phyloP scores from a whole-genome alignment of 2,797 vertebrate species.

The Artibeus lituratus region DNA sequence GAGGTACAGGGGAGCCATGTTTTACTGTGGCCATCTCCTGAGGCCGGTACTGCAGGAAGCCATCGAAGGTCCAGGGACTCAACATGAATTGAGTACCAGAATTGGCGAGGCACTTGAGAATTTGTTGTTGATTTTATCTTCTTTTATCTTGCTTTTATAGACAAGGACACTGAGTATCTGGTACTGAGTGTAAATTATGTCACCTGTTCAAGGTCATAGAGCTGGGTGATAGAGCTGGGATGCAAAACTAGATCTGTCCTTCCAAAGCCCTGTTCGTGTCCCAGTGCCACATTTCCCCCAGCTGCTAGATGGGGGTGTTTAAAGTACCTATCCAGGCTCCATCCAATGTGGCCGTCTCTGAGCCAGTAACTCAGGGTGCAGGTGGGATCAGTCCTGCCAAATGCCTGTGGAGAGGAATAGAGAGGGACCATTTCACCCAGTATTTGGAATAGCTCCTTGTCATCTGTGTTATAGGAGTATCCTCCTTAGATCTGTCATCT shows the following conservation, averaged over 20 bases:
- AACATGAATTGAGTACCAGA: no score
- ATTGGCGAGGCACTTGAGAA: neutral
- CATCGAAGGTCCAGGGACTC: neutral
- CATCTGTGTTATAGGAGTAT: neutral
- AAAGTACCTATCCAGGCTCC: neutral
- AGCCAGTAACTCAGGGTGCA: neutral
- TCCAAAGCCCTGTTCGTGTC: neutral
- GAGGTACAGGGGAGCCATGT: neutral
- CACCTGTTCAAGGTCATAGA: neutral
- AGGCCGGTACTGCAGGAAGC: neutral
- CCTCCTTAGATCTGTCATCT: neutral
- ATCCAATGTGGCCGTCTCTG: neutral
- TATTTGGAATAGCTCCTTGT: neutral
- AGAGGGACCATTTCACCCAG: neutral
- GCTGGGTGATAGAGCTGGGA: neutral
- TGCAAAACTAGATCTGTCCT: neutral
- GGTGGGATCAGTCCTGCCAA: neutral
- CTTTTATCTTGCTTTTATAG: neutral
- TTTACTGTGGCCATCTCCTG: rapidly evolving
- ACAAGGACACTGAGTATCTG: neutral
- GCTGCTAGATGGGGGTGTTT: neutral
- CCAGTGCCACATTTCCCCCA: neutral
- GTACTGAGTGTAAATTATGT: neutral
- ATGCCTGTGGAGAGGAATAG: neutral
- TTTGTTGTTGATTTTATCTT: neutral